Base-by-base conservation (phyloP, 2,113 vertebrate genomes). In the Glareola pratincola region DNA sequence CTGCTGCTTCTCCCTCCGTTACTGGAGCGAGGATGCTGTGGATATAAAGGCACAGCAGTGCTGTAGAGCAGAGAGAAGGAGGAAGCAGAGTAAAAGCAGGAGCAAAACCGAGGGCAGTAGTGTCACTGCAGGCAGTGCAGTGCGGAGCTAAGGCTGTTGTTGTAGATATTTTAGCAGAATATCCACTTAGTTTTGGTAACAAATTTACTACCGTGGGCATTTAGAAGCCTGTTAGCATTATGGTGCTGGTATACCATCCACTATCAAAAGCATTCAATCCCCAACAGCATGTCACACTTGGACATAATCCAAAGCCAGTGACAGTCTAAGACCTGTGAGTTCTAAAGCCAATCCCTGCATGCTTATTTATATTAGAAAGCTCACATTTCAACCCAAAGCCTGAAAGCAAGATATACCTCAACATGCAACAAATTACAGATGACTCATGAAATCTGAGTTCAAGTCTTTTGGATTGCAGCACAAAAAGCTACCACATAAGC, bases 321-420 rank as follows among this genome's bases (percentile, higher is more conserved):
- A 95, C 85, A 88, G 57, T 41, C 62, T 51, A 79, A 93, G 77
- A 90, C 92, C 78, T 92, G 57, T 50, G 71, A 95, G 53, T 76
- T 95, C 83, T 66, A 92, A 82, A 82, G 53, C 59, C 41, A 85
- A 62, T 94, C 77, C 62, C 45, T 82, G 41, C 81, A 85, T 43
- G 88, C 54, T 82, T 88, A 47, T 83, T 95, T 85, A 79, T 76
- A 68, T 85, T 60, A 88, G 80, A 90, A 96, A 90, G 93, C 67
- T 95, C 92, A 73, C 85, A 85, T 94, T 96, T 90, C 93, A 94
- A n/a, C 48, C 37, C 57, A 88, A 95, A 90, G 74, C 81, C 69
- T 11, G 4, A 85, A 91, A 95, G 81, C 41, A 82, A 93, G 90
- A 85, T 92, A 76, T 37, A 94, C 81, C 53, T 90, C 87, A 94